Percentiles rank a stretch among this genome's conserved stretches.
These are phyloP conservation scores for Parascotia fuliginaria DNA, from an alignment of 2,888 invertebrate genomes.

Conservation along the genomic window DNA sequence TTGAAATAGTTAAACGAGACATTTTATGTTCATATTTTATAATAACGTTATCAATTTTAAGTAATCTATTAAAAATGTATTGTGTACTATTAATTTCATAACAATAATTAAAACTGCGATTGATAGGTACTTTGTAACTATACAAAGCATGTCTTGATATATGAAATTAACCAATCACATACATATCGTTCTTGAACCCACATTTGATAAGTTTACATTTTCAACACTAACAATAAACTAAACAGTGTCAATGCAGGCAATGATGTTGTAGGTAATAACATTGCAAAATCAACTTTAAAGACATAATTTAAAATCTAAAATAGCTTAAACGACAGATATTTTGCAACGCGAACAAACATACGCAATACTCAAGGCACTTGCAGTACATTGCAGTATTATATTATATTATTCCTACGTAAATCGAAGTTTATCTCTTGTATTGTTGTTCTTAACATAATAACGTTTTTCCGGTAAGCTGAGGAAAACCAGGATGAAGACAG, in stretches of 20 bases:
- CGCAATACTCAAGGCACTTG: slow-evolving; percentile 26
- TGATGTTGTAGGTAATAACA: neutral
- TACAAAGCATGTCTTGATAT: neutral
- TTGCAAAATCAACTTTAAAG: slow-evolving; percentile 12
- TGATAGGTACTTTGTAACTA: no score
- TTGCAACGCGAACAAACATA: slow-evolving; percentile 13
- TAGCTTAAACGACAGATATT: slow-evolving; percentile 8
- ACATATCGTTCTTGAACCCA: slow-evolving; percentile 2
- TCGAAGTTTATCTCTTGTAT: slow-evolving; percentile 36
- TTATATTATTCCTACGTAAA: slow-evolving; percentile 36
- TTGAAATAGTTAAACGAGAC: no score
- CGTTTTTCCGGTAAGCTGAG: slow-evolving; percentile 19
- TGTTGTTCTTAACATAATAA: slow-evolving; percentile 28
- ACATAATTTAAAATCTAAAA: slow-evolving; percentile 5
- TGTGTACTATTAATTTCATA: no score
- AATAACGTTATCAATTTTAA: no score
- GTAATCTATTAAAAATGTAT: no score
- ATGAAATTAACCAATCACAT: neutral
- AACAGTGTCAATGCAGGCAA: slow-evolving; percentile 12
- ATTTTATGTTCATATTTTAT: no score
- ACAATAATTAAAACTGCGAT: no score
- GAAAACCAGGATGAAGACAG: slow-evolving; percentile 18
- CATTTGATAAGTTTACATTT: slow-evolving; percentile 5
- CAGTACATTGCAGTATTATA: slow-evolving; percentile 6
- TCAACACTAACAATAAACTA: slow-evolving; percentile 7